Base-by-base conservation (phyloP, 2,888 invertebrate genomes). In the Drosophila falleni region DNA sequence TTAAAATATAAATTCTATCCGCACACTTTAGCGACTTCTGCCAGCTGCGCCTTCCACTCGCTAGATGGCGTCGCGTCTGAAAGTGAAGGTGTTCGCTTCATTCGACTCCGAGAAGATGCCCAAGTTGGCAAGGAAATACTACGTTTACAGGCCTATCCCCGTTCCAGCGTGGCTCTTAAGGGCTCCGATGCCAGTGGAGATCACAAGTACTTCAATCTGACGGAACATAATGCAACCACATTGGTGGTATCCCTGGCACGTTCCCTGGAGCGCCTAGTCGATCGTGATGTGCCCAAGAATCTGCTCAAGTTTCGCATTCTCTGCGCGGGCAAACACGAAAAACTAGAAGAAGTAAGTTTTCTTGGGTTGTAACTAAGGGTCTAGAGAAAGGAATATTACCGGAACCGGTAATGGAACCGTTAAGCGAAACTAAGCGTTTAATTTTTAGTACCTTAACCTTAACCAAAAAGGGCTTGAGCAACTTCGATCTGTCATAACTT, bases 1-100 rank as follows among this genome's bases (percentile, higher is more conserved):
- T 15, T 15, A 2, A 39, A 15, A 8, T 16, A 19, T 10, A 42
- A 41, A 42, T 5, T 49, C n/a, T 39, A 10, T 47, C 10, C 10
- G 10, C 60, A 69, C 63, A 84, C 55, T 81, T 73, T 71, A 83
- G 73, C 66, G 6, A 1, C 95, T 92, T 81, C 94, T 93, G 10
- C 94, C 96, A 96, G 95, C 91, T 97, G 97, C 91, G 96, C 96
- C 90, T 97, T 97, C 93, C 96, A 97, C 90, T 97, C 97, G 8
- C 93, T 95, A 46, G 92, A 92, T 72, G 92, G 93, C 47, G 78
- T 84, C 4, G 87, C 91, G 5, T 84, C 91, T 2, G 93, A 93
- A 82, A 91, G 92, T 37, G 97, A 97, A 92, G 97, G 97, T 87
- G 93, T 97, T 74, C 95, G 97, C 85, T 97, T 97, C 90, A 96